Base-by-base conservation (phyloP, 2,797 vertebrate species). In the Acanthis flammea region DNA sequence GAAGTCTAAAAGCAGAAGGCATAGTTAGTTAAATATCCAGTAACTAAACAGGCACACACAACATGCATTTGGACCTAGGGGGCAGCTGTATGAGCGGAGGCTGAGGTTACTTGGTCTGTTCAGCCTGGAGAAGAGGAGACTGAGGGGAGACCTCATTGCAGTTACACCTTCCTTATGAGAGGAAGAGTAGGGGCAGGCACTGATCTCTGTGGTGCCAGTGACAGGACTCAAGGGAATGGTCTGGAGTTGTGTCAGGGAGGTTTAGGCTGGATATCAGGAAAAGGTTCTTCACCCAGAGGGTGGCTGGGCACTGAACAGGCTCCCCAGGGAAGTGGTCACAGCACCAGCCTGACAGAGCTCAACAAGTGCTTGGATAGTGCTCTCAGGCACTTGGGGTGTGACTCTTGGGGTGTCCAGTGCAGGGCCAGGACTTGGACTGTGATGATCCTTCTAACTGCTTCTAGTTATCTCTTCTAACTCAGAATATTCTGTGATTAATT, bases 201-300 rank as follows among this genome's bases (percentile, higher is more conserved):
- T 31, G 41, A 18, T n/a, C 35, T 17, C 48, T 54, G 2, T 48
- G 30, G 30, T 54, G 2, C 1, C 61, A 44, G 35, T 15, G n/a
- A 50, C n/a, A 16, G 39, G 7, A 47, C 22, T 28, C 0, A 0
- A 67, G 7, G 4, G 5, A 61, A 74, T 4, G 22, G 21, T 47
- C 54, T 54, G 41, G 8, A 42, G 47, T 2, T 81, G 25, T 23
- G 31, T 4, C 33, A 54, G 27, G 6, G 2, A 81, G 25, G 22
- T 23, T 73, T 28, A 35, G 7, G 8, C 0, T 54, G 31, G 54
- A 1, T 53, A 39, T 45, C 0, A 44, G 23, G 25, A 31, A 23
- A 11, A 74, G 10, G 1, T 28, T 60, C 30, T 74, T 53, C 41
- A 6, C 41, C 33, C 14, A 37, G 2, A 47, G 18, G 6, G 22